phyloP scores from a whole-genome alignment of 1,140 invertebrate species.

The Procambarus virginalis region DNA sequence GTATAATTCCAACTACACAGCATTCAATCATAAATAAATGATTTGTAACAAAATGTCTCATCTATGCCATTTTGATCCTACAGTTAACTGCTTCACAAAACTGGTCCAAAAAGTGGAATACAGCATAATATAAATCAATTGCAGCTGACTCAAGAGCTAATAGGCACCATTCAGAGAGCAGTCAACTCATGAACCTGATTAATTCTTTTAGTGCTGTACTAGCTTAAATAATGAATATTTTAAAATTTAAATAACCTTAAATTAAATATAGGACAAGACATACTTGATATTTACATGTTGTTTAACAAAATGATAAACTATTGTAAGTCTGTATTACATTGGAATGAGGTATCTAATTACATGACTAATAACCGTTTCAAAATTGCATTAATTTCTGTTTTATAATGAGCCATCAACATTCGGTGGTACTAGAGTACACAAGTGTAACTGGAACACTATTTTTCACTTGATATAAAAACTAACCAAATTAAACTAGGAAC shows the following conservation, averaged over 20 bases:
- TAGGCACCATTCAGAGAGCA: slow-evolving; percentile 34
- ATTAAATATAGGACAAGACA: slow-evolving; percentile 1
- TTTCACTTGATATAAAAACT: slow-evolving; percentile 3
- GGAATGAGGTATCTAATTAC: slow-evolving; percentile 33
- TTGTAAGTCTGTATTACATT: neutral
- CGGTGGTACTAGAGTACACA: neutral
- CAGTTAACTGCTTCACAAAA: neutral
- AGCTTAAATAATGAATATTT: neutral
- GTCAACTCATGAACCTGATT: neutral
- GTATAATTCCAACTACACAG: neutral
- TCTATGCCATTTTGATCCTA: slow-evolving; percentile 4
- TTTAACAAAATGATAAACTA: slow-evolving; percentile 1
- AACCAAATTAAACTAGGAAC: slow-evolving; percentile 21
- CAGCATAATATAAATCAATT: neutral
- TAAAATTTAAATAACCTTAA: neutral
- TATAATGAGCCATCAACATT: neutral
- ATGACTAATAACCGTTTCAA: slow-evolving; percentile 1
- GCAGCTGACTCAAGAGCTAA: neutral
- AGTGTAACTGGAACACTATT: neutral
- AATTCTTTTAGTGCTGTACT: neutral
- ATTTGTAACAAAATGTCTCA: neutral
- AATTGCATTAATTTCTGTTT: neutral
- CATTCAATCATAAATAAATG: neutral
- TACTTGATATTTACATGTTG: neutral
- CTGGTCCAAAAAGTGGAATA: neutral